Base-by-base conservation (phyloP, 2,797 vertebrate species). In the Peromyscus melanophrys region DNA sequence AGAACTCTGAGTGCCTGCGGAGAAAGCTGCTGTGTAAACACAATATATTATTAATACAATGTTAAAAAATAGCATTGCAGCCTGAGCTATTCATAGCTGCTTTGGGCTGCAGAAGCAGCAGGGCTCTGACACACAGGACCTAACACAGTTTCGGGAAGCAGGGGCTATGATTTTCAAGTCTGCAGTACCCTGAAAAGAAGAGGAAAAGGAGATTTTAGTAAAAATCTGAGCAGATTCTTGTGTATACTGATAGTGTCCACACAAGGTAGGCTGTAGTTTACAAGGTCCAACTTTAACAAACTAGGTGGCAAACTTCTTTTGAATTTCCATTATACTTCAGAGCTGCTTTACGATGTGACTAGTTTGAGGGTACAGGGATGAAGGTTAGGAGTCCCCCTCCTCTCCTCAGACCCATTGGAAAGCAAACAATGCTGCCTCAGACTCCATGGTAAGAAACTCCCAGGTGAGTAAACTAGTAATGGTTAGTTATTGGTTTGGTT, bases 41-140 rank as follows among this genome's bases (percentile, higher is more conserved):
- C 83, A 92, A 97, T 98, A 84, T 94, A 98, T 97, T 98, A 97
- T 98, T 98, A 97, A 98, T 96, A 96, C 91, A 94, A 76, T 27
- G 61, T 92, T 96, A 95, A 97, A 97, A 98, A 98, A 98, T 90
- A 96, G 96, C 95, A 96, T 73, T 67, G 40, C 37, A 88, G 52
- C 40, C 78, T 95, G 40, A 96, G 96, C 97, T 98, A 97, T 98
- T 98, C 97, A 97, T 87, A 98, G 94, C 86, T 71, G 19, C 77
- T 25, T 12, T 80, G 77, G 92, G 75, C 71, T 96, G 73, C 61
- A 17, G 78, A 73, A 96, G 63, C 83, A 71, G 73, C 89, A 90
- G 76, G 73, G 73, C 80, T 95, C 75, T 25, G 57, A 89, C 92
- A 75, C 29, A 46, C 19, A 69, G 84, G 92, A 61, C 92, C 77